Percentiles rank a stretch among this genome's conserved stretches.
Conservation (phyloP, 2,888 invertebrate species). For the Rhagonycha lutea region DNA sequence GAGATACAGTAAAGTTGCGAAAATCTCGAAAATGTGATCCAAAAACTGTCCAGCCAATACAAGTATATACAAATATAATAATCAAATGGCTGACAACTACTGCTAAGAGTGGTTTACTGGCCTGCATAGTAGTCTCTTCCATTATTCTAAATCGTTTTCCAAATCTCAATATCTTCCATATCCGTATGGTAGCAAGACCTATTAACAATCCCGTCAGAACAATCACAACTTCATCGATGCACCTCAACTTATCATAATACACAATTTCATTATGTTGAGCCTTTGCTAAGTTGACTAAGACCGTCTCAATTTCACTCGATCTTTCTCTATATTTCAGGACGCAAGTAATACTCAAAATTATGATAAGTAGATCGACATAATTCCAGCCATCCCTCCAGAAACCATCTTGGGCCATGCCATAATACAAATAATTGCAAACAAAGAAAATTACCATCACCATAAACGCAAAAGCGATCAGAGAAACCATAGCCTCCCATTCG, state of each 20-base stretch:
- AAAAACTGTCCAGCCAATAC: slow-evolving; percentile 26
- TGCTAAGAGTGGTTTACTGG: slow-evolving; percentile 16
- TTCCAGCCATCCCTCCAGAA: slow-evolving; percentile 27
- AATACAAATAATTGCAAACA: slow-evolving; percentile 7
- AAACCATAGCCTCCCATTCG: slow-evolving; percentile 20
- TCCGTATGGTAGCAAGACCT: slow-evolving; percentile 29
- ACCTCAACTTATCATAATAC: slow-evolving; percentile 25
- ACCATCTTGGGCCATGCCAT: neutral
- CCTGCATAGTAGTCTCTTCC: slow-evolving; percentile 29
- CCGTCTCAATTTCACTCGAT: slow-evolving; percentile 12
- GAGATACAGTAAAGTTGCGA: slow-evolving; percentile 16
- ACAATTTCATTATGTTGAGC: slow-evolving; percentile 33
- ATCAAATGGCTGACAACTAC: slow-evolving; percentile 23
- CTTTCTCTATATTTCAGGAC: slow-evolving; percentile 22
- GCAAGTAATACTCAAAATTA: slow-evolving; percentile 24
- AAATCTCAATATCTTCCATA: slow-evolving; percentile 36
- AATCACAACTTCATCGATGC: slow-evolving; percentile 23
- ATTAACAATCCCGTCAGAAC: slow-evolving; percentile 29
- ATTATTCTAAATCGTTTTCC: slow-evolving; percentile 31
- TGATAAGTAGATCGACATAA: slow-evolving; percentile 27
- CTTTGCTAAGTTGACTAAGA: slow-evolving; percentile 24
- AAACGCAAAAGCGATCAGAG: slow-evolving; percentile 21
- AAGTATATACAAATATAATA: slow-evolving; percentile 21
- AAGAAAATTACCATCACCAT: slow-evolving; percentile 21
- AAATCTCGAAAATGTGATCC: slow-evolving; percentile 28